These are phyloP conservation scores for Indicator maculatus DNA, from an alignment of 2,113 vertebrate genomes.

Conservation along the genomic window DNA sequence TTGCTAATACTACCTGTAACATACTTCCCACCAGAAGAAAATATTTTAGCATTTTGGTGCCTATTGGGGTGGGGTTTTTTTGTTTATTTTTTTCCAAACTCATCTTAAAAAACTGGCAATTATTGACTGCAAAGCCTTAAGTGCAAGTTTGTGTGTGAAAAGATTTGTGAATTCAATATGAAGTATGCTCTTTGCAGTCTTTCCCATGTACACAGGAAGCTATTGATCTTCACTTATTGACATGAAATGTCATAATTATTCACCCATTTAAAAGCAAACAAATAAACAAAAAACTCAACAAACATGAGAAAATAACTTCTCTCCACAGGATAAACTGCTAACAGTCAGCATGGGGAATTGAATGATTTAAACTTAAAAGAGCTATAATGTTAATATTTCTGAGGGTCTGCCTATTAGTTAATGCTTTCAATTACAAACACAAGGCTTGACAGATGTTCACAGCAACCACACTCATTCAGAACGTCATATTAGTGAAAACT, in stretches of 20 bases:
- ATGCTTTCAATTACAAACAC: background rate
- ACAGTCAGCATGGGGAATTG: background rate
- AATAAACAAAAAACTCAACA: background rate
- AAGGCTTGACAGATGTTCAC: background rate
- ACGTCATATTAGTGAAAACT: accelerated
- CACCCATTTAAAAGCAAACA: background rate
- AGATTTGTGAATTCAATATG: background rate
- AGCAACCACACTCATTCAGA: background rate
- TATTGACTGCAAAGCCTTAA: background rate
- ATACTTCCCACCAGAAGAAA: background rate
- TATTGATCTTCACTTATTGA: background rate
- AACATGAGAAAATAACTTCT: background rate
- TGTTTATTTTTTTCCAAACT: background rate
- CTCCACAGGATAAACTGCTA: background rate
- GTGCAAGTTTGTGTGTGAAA: background rate
- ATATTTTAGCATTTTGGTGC: background rate
- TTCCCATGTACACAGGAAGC: background rate
- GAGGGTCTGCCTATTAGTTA: background rate
- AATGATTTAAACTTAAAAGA: background rate
- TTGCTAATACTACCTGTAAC: background rate
- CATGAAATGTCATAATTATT: background rate
- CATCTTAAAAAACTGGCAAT: background rate
- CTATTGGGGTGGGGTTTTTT: too few relatives aligned
- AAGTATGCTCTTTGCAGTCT: background rate
- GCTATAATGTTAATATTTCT: background rate